A percentile compares a stretch with the other conserved stretches of the same genome.
phyloP scores from a whole-genome alignment of 2,797 vertebrate species.

The Spondyliosoma cantharus region DNA sequence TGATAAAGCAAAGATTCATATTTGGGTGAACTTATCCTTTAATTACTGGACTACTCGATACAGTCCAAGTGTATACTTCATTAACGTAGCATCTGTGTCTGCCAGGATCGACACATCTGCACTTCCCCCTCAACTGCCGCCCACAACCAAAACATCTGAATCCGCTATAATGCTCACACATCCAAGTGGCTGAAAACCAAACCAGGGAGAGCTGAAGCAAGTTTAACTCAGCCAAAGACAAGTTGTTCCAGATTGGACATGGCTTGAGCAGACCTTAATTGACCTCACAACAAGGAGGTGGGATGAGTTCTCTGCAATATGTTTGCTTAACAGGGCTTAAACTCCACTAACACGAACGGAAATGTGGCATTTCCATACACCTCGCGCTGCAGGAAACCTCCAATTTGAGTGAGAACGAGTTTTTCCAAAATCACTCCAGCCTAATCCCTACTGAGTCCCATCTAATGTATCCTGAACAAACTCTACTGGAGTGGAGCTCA shows the following conservation, averaged over 20 bases:
- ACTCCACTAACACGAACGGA: slow-evolving; percentile 23
- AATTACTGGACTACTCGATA: slow-evolving; percentile 3
- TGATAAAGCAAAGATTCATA: neutral
- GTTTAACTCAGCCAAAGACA: slow-evolving; percentile 29
- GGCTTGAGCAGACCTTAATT: slow-evolving; percentile 35
- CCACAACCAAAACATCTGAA: slow-evolving; percentile 48
- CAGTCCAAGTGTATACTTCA: slow-evolving; percentile 19
- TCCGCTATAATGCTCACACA: slow-evolving; percentile 28
- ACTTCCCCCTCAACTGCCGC: slow-evolving; percentile 14
- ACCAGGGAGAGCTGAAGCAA: slow-evolving; percentile 12
- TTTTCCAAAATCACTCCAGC: slow-evolving; percentile 43
- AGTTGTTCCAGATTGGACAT: slow-evolving; percentile 51
- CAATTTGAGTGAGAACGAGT: slow-evolving; percentile 43
- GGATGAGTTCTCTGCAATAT: slow-evolving; percentile 12
- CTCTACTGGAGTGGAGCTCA: slow-evolving; percentile 36
- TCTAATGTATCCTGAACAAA: slow-evolving; percentile 38
- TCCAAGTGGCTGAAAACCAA: slow-evolving; percentile 19
- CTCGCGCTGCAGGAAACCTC: slow-evolving; percentile 51
- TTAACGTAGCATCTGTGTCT: slow-evolving; percentile 25
- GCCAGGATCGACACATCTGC: slow-evolving; percentile 32
- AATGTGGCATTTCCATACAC: slow-evolving; percentile 21
- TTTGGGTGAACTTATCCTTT: neutral
- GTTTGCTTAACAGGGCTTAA: slow-evolving; percentile 37
- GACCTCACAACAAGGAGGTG: slow-evolving; percentile 31
- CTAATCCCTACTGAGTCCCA: slow-evolving; percentile 64